Percentiles rank a stretch among this genome's conserved stretches.
These are phyloP conservation scores for Lycopodina hypogea DNA, from an alignment of 37 sponge, comb jelly and placozoan species.

Conservation along the genomic window DNA sequence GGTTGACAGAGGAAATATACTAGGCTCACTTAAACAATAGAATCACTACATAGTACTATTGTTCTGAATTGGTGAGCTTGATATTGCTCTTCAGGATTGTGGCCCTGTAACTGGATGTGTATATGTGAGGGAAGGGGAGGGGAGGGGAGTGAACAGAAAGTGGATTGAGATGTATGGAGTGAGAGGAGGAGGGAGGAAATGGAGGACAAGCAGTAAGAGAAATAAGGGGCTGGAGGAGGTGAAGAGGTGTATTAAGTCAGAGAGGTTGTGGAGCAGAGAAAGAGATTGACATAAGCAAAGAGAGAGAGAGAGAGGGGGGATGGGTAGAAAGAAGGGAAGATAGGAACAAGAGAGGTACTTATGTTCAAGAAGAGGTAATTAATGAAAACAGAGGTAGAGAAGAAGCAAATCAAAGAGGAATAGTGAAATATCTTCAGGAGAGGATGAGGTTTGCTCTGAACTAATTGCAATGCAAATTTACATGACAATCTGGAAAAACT, in stretches of 20 bases:
- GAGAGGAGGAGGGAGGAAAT: not conserved
- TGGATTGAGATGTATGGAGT: not conserved
- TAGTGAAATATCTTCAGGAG: not conserved
- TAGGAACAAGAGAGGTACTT: not conserved
- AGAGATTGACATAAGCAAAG: not conserved
- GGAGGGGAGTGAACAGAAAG: too few species aligned
- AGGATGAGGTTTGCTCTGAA: not conserved
- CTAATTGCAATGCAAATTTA: too few species aligned
- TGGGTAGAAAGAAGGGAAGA: not conserved
- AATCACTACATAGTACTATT: too few species aligned
- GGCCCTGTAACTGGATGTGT: too few species aligned
- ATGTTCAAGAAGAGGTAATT: not conserved
- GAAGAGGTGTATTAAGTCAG: not conserved
- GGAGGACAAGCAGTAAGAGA: too few species aligned
- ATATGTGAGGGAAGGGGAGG: too few species aligned
- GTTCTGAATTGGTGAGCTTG: too few species aligned
- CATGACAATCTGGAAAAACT: too few species aligned
- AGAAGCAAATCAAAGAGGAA: not conserved
- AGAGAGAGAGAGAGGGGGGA: conserved; percentile 4
- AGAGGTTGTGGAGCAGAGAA: not conserved
- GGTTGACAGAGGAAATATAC: too few species aligned
- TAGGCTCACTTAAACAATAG: too few species aligned
- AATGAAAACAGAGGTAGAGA: not conserved
- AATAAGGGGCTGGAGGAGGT: too few species aligned
- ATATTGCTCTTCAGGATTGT: too few species aligned